Evolutionary conservation across 2,888 invertebrate species (phyloP), one percentile per base, ranked within the genome.

Genomic region (Lysandra coridon): DNA sequence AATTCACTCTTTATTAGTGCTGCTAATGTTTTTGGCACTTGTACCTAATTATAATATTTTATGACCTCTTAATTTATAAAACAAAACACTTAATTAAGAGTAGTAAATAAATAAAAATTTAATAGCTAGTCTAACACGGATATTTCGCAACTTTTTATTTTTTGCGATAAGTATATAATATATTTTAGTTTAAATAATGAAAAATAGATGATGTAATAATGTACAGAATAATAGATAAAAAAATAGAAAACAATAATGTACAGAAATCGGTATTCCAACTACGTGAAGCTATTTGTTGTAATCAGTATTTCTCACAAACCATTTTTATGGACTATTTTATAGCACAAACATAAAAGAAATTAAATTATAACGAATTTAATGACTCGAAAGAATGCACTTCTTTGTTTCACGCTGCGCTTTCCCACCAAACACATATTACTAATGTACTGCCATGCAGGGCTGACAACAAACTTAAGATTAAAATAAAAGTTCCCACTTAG

Each of bases 341-440:
- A 76, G 17, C 33, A 76, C 14, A 76, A 76, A 76, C 49, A 79
- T 80, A 80, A 79, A 73, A 76, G 80, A 81, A 83, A 82, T 82
- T 78, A 83, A 80, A 82, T 81, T 83, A 83, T 80, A 85, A 85
- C 84, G 84, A 83, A 83, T 80, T 84, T 86, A 88, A 87, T 87
- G 84, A 87, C 84, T 86, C 85, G 80, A 85, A 89, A 88, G 87
- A 88, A 89, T 89, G 88, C 88, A 86, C 86, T 85, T 85, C 84
- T 85, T 76, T 86, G 88, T 90, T 91, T 89, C 88, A 90, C 88
- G 90, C 87, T 88, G 88, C 86, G 86, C 89, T 89, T 91, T 92
- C 90, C 87, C 91, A 91, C 87, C 88, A 84, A 85, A 84, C 85
- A 84, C 84, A 81, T 84, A 84, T 81, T 64, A 69, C 69, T 69